These are phyloP conservation scores for Megaleporinus macrocephalus DNA, from an alignment of 2,113 vertebrate species.

Conservation along the genomic window DNA sequence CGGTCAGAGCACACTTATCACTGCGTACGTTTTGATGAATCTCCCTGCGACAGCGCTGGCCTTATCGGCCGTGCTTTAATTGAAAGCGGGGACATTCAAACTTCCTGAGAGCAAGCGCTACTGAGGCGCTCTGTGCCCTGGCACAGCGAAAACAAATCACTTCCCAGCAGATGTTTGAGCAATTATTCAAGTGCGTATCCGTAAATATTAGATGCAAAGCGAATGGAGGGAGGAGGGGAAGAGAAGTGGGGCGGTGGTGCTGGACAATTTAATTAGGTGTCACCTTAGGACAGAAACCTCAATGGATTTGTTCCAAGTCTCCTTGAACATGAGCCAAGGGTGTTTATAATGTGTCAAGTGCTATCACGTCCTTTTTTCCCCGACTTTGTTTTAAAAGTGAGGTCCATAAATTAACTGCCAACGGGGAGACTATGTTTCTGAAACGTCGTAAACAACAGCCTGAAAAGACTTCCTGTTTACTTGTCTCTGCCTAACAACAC, in stretches of 20 bases:
- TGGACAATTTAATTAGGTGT: constrained; percentile 82
- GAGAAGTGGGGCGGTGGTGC: constrained; percentile 48
- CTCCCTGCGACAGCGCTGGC: constrained; percentile 68
- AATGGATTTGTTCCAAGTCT: constrained; percentile 77
- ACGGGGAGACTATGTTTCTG: constrained; percentile 45
- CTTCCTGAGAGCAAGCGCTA: constrained; percentile 58
- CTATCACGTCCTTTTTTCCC: constrained; percentile 65
- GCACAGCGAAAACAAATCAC: constrained; percentile 70
- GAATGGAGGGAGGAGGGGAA: constrained; percentile 36
- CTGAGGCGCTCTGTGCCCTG: constrained; percentile 33
- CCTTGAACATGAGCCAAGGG: constrained; percentile 77
- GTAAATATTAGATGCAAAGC: constrained; percentile 69
- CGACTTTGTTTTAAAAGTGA: constrained; percentile 71
- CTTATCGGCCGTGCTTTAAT: constrained; percentile 75
- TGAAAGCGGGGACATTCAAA: constrained; percentile 73
- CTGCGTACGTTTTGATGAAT: constrained; percentile 69
- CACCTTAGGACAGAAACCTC: constrained; percentile 74
- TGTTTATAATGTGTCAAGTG: constrained; percentile 76
- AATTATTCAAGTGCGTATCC: constrained; percentile 69
- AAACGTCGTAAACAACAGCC: constrained; percentile 42
- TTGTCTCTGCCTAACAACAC: constrained; percentile 7
- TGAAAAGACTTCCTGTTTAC: constrained; percentile 20
- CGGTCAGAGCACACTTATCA: constrained; percentile 67
- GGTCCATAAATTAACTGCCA: constrained; percentile 67
- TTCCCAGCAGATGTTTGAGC: constrained; percentile 69